Evolutionary conservation across 1,140 invertebrate genomes (phyloP), one percentile per base, ranked within the genome.

Genomic region (Anastrepha obliqua): DNA sequence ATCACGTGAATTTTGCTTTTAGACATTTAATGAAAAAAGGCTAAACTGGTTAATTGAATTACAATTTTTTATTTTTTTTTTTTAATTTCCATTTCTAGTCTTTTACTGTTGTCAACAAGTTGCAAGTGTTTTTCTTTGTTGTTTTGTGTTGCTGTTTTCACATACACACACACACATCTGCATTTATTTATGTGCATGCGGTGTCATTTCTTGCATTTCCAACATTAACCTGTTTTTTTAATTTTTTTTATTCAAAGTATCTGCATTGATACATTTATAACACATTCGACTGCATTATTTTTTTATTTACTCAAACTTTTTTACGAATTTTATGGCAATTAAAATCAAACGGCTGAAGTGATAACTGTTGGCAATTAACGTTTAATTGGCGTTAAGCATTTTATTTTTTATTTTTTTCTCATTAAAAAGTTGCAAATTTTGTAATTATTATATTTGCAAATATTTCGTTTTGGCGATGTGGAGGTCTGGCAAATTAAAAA

Each of bases 1-100:
- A 81, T 81, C 74, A 81, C 74, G 74, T 55, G 74, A 8, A 51
- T 67, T 81, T 55, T 5, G 17, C 74, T 29, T n/a, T n/a, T 20
- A 55, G 47, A 29, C 44, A 55, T 81, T 20, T 81, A 55, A 20
- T 29, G 47, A 42, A 81, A 81, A 81, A 81, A 55, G 17, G n/a
- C 8, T 2, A 81, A 81, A 81, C 47, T 81, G 47, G 74, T 74
- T 74, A n/a, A 47, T 6, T 74, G 7, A 13, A 47, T 74, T 44
- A 3, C 39, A 11, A 39, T 67, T 67, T 29, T 42, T 74, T 13
- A 4, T 15, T 44, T 15, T 74, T 39, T 44, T 74, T 44, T 74
- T 74, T 44, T 6, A 55, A 17, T 81, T 29, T 81, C 51, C 74
- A 81, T 3, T 17, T 42, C n/a, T 9, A 29, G 60, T 11, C 39